Conservation (phyloP, 30 jellyfish, hydroid and myxozoan genomes). For the Aurelia aurita region DNA sequence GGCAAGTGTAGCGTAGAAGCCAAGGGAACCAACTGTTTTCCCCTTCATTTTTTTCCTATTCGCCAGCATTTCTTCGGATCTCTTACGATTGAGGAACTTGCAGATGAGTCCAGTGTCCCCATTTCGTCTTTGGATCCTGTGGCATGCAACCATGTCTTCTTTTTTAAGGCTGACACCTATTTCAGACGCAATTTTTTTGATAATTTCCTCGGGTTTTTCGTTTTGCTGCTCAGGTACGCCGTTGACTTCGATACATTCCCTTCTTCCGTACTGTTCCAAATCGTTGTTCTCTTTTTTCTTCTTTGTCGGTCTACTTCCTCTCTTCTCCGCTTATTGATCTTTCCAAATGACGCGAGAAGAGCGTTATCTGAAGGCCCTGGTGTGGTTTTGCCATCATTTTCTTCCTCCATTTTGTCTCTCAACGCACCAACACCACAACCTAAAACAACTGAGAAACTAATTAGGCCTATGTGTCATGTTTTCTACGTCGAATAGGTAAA, state of each 20-base stretch:
- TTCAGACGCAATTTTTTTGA: slow-evolving; percentile 3
- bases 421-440: too few relatives aligned
- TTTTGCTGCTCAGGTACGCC: not conserved
- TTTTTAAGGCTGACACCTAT: not conserved
- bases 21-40: slow-evolving; percentile 13
- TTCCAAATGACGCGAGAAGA: too few relatives aligned
- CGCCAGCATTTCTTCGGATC: not conserved
- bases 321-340: slow-evolving; percentile 33
- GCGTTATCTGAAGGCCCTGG: too few relatives aligned
- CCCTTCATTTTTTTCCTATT: slow-evolving; percentile 18
- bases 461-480: too few relatives aligned
- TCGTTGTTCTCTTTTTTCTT: not conserved
- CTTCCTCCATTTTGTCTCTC: too few relatives aligned
- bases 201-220: slow-evolving; percentile 10
- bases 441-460: too few relatives aligned
- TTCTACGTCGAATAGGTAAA: too few relatives aligned
- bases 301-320: slow-evolving; percentile 11
- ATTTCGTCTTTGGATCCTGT: slow-evolving; percentile 1
- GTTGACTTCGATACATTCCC: not conserved
- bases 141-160: slow-evolving; percentile 13
- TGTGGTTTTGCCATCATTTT: too few relatives aligned
- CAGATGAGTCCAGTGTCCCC: not conserved
- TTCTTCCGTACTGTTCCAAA: slow-evolving; percentile 37
- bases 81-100: not conserved
- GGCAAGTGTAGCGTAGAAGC: not conserved